Evolutionary conservation across 1,140 invertebrate genomes (phyloP), one percentile per base, ranked within the genome.

Genomic region (Bursaphelenchus mucronatus): DNA sequence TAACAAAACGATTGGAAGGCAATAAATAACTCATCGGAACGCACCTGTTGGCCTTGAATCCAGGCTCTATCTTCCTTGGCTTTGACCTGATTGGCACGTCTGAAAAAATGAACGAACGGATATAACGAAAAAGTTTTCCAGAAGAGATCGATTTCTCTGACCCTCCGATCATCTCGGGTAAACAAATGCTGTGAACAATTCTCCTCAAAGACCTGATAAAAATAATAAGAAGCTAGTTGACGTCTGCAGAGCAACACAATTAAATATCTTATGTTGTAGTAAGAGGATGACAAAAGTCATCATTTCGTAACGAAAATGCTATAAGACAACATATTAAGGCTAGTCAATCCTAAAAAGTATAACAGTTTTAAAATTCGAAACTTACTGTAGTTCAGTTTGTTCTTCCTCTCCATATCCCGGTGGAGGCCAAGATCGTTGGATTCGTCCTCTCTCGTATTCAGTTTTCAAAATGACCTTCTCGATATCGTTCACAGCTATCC

Each of bases 331-430:
- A 30, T 3, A 30, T 30, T 3, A 30, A 30, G 30, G 30, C 30
- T 30, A 30, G 30, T 30, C 30, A 30, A 30, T 5, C 30, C 30
- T 30, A 30, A 30, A 30, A 30, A 30, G n/a, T n/a, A n/a, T n/a
- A 30, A 5, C 2, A 5, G 5, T 30, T 30, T 30, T 30, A 30
- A 30, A 30, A 30, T 58, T 21, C 17, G 10, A 41, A 17, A 41
- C 45, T 10, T 46, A 73, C 54, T 71, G 64, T n/a, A 72, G 19
- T 52, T 74, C 65, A 0, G 59, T 19, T 30, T 76, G 19, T 53
- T 73, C 71, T 50, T 76, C 68, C 8, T 69, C 73, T 41, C 46
- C 71, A 47, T 76, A 76, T 44, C 66, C 66, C 0, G 72, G 56
- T 46, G 71, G 71, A 10, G 71, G 71, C 71, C 71, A 73, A 43